phyloP scores from a whole-genome alignment of 1,140 invertebrate genomes.

The Trachymyrmex septentrionalis region DNA sequence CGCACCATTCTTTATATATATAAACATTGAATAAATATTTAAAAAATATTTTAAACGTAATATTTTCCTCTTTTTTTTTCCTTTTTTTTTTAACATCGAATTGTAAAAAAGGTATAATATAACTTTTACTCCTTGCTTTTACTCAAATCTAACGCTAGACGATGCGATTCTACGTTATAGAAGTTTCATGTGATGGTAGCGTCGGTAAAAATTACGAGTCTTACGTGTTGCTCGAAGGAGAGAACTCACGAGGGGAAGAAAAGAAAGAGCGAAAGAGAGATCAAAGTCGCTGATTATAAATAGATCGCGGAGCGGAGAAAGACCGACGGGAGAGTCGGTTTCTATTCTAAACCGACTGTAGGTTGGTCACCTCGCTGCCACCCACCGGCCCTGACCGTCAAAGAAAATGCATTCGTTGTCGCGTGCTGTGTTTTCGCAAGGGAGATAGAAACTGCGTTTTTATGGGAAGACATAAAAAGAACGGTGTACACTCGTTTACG shows the following conservation, averaged over 20 bases:
- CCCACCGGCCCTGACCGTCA: slow-evolving; percentile 73
- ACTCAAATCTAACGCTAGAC: not conserved
- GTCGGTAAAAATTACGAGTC: slow-evolving; percentile 22
- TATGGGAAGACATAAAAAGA: slow-evolving; percentile 7
- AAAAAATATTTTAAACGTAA: not conserved
- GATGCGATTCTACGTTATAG: no score
- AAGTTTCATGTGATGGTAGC: not conserved
- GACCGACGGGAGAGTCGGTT: slow-evolving; percentile 63
- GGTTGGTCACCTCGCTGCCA: slow-evolving; percentile 49
- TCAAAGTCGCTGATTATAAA: slow-evolving; percentile 60
- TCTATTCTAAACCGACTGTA: slow-evolving; percentile 65
- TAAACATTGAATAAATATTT: not conserved
- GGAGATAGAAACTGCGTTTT: not conserved
- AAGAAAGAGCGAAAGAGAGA: not conserved
- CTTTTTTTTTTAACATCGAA: not conserved
- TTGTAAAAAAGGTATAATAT: not conserved
- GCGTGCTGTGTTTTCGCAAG: slow-evolving; percentile 37
- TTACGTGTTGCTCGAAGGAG: slow-evolving; percentile 24
- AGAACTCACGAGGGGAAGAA: not conserved
- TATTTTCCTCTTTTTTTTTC: not conserved
- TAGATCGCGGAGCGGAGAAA: slow-evolving; percentile 72
- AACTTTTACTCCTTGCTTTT: not conserved
- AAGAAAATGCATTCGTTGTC: slow-evolving; percentile 57
- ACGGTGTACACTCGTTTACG: not conserved
- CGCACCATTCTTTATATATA: not conserved